Evolutionary conservation across 1,140 invertebrate species (phyloP).

Genomic region (Anadara kagoshimensis): DNA sequence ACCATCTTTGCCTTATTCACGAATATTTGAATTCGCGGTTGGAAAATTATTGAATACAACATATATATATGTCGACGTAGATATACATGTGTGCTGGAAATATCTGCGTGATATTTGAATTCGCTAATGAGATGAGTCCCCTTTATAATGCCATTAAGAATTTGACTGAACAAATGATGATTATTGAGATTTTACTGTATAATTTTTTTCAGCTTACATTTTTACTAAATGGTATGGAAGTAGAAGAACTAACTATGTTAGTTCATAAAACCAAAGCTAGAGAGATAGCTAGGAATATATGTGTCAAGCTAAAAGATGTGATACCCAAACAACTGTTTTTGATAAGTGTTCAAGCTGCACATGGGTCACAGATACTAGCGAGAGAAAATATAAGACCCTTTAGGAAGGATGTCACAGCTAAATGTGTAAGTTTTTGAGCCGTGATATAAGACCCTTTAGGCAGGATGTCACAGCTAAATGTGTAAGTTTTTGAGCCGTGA

Average conservation of each 20-base stretch:
- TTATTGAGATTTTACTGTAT: too few species aligned
- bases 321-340: constrained; percentile 91
- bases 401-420: constrained; percentile 94
- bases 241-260: constrained; percentile 92
- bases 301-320: constrained; percentile 86
- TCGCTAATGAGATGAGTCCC: too few species aligned
- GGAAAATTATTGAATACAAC: too few species aligned
- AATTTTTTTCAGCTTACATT: constrained; percentile 83
- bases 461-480: constrained; percentile 96
- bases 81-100: too few species aligned
- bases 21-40: too few species aligned
- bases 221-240: constrained; percentile 84
- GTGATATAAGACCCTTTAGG: constrained; percentile 87
- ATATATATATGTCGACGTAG: too few species aligned
- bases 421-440: constrained; percentile 89
- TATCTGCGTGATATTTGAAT: too few species aligned
- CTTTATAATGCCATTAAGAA: too few species aligned
- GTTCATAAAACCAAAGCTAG: constrained; percentile 83
- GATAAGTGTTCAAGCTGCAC: constrained; percentile 91
- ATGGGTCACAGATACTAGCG: constrained; percentile 88
- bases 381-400: constrained; percentile 91
- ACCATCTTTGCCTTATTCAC: too few species aligned
- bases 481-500: constrained; percentile 86
- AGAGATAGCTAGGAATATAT: constrained; percentile 82
- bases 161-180: too few species aligned